Conservation (phyloP, 2,888 invertebrate species). For the Argyresthia goedartella region DNA sequence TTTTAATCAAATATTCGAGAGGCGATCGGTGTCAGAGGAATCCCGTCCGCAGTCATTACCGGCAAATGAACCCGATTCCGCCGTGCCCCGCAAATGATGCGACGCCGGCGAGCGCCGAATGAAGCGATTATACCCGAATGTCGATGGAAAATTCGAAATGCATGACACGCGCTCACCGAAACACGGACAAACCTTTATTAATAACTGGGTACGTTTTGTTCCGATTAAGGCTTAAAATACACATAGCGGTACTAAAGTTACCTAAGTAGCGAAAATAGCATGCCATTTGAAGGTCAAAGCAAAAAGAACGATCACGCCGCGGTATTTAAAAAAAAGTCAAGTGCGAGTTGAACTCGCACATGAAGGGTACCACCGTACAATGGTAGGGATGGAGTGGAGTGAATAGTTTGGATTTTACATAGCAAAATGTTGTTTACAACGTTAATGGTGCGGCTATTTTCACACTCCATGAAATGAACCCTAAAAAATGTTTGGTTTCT, state of each 20-base stretch:
- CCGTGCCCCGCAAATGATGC: slow-evolving; percentile 27
- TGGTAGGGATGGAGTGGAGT: too few relatives aligned
- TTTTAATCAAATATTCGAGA: slow-evolving; percentile 30
- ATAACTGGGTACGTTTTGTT: background rate
- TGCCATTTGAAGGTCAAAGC: too few relatives aligned
- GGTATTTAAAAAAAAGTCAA: too few relatives aligned
- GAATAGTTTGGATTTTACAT: too few relatives aligned
- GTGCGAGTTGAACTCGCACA: too few relatives aligned
- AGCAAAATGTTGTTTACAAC: too few relatives aligned
- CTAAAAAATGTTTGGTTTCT: too few relatives aligned
- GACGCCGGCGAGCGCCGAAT: slow-evolving; percentile 19
- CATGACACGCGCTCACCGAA: slow-evolving; percentile 18
- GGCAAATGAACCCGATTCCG: slow-evolving; percentile 33
- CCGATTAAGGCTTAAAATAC: background rate
- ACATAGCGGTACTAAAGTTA: background rate
- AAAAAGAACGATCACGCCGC: too few relatives aligned
- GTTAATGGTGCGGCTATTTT: too few relatives aligned
- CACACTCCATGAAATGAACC: too few relatives aligned
- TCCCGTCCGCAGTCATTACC: slow-evolving; percentile 27
- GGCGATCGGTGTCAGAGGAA: slow-evolving; percentile 20
- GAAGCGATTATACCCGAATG: slow-evolving; percentile 15
- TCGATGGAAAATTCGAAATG: slow-evolving; percentile 19
- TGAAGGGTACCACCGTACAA: too few relatives aligned
- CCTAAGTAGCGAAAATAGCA: too few relatives aligned
- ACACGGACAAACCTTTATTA: slow-evolving; percentile 7